Percentiles rank a stretch among this genome's conserved stretches.
Evolutionary conservation across 2,888 invertebrate genomes (phyloP).

Genomic region (Calliopum simillimum): DNA sequence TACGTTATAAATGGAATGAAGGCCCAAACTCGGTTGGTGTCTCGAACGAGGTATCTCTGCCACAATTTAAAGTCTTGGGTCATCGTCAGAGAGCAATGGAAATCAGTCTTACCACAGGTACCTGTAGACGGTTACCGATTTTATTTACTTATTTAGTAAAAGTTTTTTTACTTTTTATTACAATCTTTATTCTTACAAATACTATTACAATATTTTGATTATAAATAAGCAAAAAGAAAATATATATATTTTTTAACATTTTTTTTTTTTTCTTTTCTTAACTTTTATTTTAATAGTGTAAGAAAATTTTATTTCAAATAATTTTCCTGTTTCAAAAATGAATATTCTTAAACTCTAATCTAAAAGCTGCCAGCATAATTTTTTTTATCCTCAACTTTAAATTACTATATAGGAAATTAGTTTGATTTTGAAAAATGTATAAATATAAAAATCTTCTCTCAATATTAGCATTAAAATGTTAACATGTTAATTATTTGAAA

Average conservation of each 20-base stretch:
- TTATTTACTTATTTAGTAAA: slow-evolving; percentile 50
- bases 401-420: neutral
- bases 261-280: too few relatives aligned
- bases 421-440: slow-evolving; percentile 17
- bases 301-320: too few relatives aligned
- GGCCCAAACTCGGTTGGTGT: slow-evolving; percentile 95
- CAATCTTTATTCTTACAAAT: too few relatives aligned
- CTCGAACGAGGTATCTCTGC: slow-evolving; percentile 94
- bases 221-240: too few relatives aligned
- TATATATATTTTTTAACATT: too few relatives aligned
- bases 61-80: slow-evolving; percentile 98
- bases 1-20: slow-evolving; percentile 97
- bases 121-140: slow-evolving; percentile 70
- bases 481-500: too few relatives aligned
- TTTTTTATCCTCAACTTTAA: too few relatives aligned
- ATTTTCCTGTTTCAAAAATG: too few relatives aligned
- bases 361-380: too few relatives aligned
- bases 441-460: slow-evolving; percentile 26
- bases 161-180: slow-evolving; percentile 12
- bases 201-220: too few relatives aligned
- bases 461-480: neutral
- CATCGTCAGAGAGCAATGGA: slow-evolving; percentile 96
- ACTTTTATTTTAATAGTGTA: too few relatives aligned
- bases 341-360: too few relatives aligned
- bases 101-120: slow-evolving; percentile 97